Evolutionary conservation across 2,888 invertebrate genomes (phyloP).

Genomic region (Dioctria rufipes): DNA sequence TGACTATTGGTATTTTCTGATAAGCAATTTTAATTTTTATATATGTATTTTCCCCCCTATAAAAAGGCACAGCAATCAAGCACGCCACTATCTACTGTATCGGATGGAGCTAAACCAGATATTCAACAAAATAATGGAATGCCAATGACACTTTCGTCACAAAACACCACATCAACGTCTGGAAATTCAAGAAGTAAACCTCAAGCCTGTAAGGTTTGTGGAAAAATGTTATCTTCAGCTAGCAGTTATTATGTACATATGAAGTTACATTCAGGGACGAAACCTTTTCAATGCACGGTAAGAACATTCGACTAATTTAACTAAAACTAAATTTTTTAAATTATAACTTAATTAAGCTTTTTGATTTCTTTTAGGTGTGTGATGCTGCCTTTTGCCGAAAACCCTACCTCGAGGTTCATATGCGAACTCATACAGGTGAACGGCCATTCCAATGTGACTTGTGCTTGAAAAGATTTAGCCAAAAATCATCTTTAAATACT

Average conservation of each 20-base stretch:
- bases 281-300: slow-evolving; percentile 82
- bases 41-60: not conserved
- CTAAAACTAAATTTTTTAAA: slow-evolving; percentile 3
- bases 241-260: slow-evolving; percentile 87
- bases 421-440: slow-evolving; percentile 73
- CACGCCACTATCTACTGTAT: slow-evolving; percentile 61
- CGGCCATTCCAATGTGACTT: slow-evolving; percentile 76
- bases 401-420: slow-evolving; percentile 85
- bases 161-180: slow-evolving; percentile 59
- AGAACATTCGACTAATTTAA: slow-evolving; percentile 13
- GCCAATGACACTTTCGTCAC: slow-evolving; percentile 61
- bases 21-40: too few relatives aligned
- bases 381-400: slow-evolving; percentile 86
- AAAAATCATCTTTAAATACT: slow-evolving; percentile 81
- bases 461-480: slow-evolving; percentile 81
- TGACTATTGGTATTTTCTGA: too few relatives aligned
- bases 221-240: slow-evolving; percentile 83
- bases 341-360: slow-evolving; percentile 4
- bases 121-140: slow-evolving; percentile 61
- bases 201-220: slow-evolving; percentile 85
- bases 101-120: slow-evolving; percentile 63
- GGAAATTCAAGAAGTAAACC: slow-evolving; percentile 77
- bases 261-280: slow-evolving; percentile 86
- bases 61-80: slow-evolving; percentile 61
- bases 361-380: slow-evolving; percentile 73